Evolutionary conservation across 2,888 invertebrate species (phyloP).

Genomic region (Agrilus mali): DNA sequence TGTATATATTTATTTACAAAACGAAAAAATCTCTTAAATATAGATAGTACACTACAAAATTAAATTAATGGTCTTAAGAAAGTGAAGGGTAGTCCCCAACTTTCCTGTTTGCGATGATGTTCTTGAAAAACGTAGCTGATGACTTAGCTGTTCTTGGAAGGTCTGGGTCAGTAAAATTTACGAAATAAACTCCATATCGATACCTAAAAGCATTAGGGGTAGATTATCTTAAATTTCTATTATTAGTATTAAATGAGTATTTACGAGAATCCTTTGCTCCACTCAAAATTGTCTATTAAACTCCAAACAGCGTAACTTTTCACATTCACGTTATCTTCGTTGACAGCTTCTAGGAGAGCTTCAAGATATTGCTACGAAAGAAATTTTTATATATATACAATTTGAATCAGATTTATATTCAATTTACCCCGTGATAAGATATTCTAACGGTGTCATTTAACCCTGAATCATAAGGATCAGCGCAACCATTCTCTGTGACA

Average conservation of each 20-base stretch:
- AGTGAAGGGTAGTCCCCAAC: not conserved
- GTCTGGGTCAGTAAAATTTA: constrained; percentile 6
- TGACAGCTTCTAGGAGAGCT: constrained; percentile 17
- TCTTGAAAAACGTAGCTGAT: constrained; percentile 3
- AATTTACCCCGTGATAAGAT: constrained; percentile 20
- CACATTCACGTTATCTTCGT: constrained; percentile 34
- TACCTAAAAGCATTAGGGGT: constrained; percentile 3
- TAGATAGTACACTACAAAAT: no score
- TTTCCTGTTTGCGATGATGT: not conserved
- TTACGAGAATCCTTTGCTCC: constrained; percentile 40
- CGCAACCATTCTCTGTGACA: constrained; percentile 46
- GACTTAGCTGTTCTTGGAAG: constrained; percentile 5
- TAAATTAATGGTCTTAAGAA: no score
- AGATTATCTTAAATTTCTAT: no score
- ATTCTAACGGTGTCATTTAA: constrained; percentile 37
- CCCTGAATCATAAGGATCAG: constrained; percentile 35
- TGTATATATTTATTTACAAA: no score
- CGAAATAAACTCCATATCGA: constrained; percentile 9
- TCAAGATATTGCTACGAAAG: constrained; percentile 16
- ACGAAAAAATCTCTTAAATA: no score
- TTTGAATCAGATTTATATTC: no score
- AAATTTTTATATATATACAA: not conserved
- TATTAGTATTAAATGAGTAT: constrained; percentile 7
- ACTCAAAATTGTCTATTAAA: constrained; percentile 51
- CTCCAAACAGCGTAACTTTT: constrained; percentile 48